Evolutionary conservation across 2,113 vertebrate species (phyloP).

Genomic region (Pseudorasbora parva): DNA sequence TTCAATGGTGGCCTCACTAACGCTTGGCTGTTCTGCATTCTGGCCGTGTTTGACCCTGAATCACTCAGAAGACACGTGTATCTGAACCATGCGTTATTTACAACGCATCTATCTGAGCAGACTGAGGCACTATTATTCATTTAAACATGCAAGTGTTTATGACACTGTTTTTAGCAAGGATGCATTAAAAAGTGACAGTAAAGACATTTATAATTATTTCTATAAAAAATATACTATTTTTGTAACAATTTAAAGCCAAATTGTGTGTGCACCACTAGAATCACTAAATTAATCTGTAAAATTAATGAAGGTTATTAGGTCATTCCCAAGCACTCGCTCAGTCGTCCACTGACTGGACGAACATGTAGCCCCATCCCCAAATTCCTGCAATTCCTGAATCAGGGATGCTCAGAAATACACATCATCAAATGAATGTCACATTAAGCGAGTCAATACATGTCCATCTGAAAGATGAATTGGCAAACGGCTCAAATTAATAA

Average conservation of each 20-base stretch:
- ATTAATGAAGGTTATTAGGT: too few species aligned
- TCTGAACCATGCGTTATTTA: background rate
- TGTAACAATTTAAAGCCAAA: too few species aligned
- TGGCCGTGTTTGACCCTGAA: background rate
- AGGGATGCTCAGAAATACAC: too few species aligned
- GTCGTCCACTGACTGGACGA: too few species aligned
- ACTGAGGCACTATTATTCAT: background rate
- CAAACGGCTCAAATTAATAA: background rate
- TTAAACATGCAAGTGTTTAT: background rate
- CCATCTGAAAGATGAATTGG: background rate
- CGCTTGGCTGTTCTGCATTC: slow-evolving; percentile 1
- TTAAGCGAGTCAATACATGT: background rate
- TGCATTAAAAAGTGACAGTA: background rate
- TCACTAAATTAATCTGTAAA: too few species aligned
- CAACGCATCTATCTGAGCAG: background rate
- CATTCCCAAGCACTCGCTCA: too few species aligned
- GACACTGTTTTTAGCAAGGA: background rate
- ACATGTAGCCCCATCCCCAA: too few species aligned
- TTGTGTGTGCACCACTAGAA: too few species aligned
- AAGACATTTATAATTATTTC: too few species aligned
- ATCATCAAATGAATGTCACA: too few species aligned
- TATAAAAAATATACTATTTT: too few species aligned
- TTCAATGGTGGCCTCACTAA: background rate
- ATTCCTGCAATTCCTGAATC: too few species aligned
- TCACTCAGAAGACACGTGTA: background rate